Conservation (phyloP, 64 coral and sea anemone species). For the Trachythela sp. region DNA sequence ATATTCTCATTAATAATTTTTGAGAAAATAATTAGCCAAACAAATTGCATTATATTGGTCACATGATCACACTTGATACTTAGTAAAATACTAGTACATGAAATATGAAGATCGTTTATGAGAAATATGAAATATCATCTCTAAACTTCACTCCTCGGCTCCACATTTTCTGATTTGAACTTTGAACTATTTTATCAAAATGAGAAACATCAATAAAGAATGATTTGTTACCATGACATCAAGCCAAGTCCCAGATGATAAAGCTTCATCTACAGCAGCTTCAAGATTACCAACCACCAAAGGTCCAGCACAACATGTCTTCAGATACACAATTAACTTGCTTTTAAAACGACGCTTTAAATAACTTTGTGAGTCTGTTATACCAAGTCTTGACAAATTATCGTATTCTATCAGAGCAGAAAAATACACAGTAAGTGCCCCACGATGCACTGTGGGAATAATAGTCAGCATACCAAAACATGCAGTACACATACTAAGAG, state of each 20-base stretch:
- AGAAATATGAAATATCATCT: too few species aligned
- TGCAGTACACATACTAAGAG: not conserved
- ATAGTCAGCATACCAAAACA: too few species aligned
- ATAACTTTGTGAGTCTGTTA: constrained; percentile 82
- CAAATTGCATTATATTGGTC: too few species aligned
- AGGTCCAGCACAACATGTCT: constrained; percentile 84
- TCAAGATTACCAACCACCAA: constrained; percentile 64
- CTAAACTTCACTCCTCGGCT: too few species aligned
- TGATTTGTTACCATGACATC: constrained; percentile 37
- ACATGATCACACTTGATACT: too few species aligned
- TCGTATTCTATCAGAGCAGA: constrained; percentile 66
- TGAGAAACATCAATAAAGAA: not conserved
- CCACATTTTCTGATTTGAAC: too few species aligned
- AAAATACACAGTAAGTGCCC: not conserved
- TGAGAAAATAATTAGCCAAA: too few species aligned
- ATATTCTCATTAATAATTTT: too few species aligned
- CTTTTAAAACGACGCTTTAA: constrained; percentile 72
- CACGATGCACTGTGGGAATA: not conserved
- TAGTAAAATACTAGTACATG: too few species aligned
- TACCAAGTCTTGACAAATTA: constrained; percentile 73
- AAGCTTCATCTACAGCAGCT: constrained; percentile 75
- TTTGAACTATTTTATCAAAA: too few species aligned
- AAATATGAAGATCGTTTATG: too few species aligned
- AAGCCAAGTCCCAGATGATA: constrained; percentile 49
- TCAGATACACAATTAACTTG: constrained; percentile 56